Conservation (phyloP, 2,888 invertebrate genomes). For the Linnaemya tessellans region DNA sequence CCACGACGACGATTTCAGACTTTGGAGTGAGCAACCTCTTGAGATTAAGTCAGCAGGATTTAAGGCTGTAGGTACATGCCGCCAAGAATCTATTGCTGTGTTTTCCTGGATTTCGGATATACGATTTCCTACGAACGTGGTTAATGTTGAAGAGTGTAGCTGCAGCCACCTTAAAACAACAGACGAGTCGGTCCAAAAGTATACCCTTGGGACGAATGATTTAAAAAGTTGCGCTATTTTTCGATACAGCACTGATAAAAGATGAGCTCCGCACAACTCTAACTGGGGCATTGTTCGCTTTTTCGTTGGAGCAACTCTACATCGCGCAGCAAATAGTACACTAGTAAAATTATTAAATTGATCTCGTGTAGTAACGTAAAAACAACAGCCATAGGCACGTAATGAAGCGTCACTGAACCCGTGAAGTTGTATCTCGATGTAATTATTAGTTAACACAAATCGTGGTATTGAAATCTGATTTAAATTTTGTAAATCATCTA, state of each 20-base stretch:
- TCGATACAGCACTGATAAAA: slow-evolving; percentile 24
- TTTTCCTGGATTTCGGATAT: no score
- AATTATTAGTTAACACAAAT: slow-evolving; percentile 20
- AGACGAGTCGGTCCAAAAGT: slow-evolving; percentile 39
- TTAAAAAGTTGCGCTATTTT: slow-evolving; percentile 14
- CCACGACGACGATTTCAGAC: slow-evolving; percentile 37
- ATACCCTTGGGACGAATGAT: slow-evolving; percentile 1
- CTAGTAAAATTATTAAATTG: not conserved
- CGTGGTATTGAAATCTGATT: slow-evolving; percentile 9
- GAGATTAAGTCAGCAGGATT: slow-evolving; percentile 65
- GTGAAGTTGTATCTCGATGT: slow-evolving; percentile 17
- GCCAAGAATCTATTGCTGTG: no score
- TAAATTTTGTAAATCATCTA: not conserved
- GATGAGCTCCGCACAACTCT: slow-evolving; percentile 27
- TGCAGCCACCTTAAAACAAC: slow-evolving; percentile 43
- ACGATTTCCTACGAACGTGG: no score
- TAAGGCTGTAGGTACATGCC: slow-evolving; percentile 3
- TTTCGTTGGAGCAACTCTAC: slow-evolving; percentile 36
- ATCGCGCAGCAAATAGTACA: slow-evolving; percentile 7
- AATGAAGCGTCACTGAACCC: slow-evolving; percentile 25
- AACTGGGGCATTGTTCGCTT: slow-evolving; percentile 38
- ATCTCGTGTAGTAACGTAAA: slow-evolving; percentile 19
- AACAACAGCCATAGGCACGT: slow-evolving; percentile 27
- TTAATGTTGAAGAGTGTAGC: slow-evolving; percentile 10
- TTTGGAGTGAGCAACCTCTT: slow-evolving; percentile 49